A percentile compares a stretch with the other conserved stretches of the same genome.
phyloP scores from a whole-genome alignment of 2,797 vertebrate species.

The Cichlasoma orientale region DNA sequence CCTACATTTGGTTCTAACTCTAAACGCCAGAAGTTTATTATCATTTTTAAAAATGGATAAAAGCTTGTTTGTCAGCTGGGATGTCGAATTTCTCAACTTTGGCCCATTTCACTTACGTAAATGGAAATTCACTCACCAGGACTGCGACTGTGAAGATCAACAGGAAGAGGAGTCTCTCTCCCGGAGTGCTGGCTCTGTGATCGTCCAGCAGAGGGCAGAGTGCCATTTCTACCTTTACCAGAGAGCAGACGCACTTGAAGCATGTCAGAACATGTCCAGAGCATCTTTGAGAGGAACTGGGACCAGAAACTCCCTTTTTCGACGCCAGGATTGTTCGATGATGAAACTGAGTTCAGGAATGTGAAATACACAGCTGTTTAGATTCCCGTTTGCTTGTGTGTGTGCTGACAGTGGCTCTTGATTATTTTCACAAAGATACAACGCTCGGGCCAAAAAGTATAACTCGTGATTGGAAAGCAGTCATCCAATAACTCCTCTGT shows the following conservation, averaged over 20 bases:
- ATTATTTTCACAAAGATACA: background rate
- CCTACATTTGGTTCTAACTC: background rate
- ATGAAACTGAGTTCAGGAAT: slow-evolving; percentile 39
- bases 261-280: slow-evolving; percentile 83
- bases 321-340: slow-evolving; percentile 12
- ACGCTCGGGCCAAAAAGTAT: background rate
- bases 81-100: background rate
- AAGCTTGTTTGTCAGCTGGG: slow-evolving; percentile 6
- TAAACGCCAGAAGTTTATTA: background rate
- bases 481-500: background rate
- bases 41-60: background rate
- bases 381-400: background rate
- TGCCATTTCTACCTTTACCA: background rate
- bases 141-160: background rate
- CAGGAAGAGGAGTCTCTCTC: background rate
- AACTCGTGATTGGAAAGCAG: background rate
- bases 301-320: slow-evolving; percentile 14
- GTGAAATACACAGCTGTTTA: slow-evolving; percentile 20
- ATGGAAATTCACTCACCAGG: slow-evolving; percentile 11
- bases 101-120: background rate
- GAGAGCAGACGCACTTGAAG: slow-evolving; percentile 33
- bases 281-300: slow-evolving; percentile 19
- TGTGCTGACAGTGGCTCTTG: background rate
- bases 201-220: slow-evolving; percentile 81
- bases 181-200: background rate